Base-by-base conservation (phyloP, 2,888 invertebrate genomes). In the Odontocerum albicorne region DNA sequence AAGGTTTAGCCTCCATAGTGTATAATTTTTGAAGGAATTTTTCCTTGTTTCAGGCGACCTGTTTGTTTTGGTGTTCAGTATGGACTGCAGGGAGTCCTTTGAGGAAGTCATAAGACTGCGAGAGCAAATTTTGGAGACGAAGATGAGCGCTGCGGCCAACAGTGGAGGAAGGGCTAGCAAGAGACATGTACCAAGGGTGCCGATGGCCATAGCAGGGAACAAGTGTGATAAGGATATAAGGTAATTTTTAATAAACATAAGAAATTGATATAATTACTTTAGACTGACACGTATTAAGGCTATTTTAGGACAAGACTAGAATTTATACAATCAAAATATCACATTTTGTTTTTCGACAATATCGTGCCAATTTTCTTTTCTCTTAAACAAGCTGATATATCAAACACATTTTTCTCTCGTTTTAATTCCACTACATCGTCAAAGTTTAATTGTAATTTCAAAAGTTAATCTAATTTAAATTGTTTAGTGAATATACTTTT, bases 161-260 rank as follows among this genome's bases (percentile, higher is more conserved):
- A 74, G 77, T 59, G 72, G 75, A 6, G 78, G 82, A 45, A 71
- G 82, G 7, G 74, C 75, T 0, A 66, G 75, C 66, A 79, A 85
- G 67, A 80, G 86, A 65, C 82, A 83, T 66, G 74, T 82, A 50
- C 84, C 87, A 17, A 77, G 86, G 67, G 88, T 91, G 40, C 92
- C 92, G 33, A 92, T 93, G 87, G 87, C 92, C 46, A 82, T 93
- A 57, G 92, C 90, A 2, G 92, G 91, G 47, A 93, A 92, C 70
- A 93, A 93, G 76, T 87, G 88, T 70, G 92, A 93, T 73, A 84
- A 81, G 65, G 91, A 92, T 42, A 80, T 86, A 66, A 87, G 85
- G 90, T 90, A 53, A 3, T 27, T 27, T 27, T 10, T 10, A 7
- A 27, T 7, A n/a, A n/a, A n/a, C n/a, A n/a, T n/a, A n/a, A n/a